Evolutionary conservation across 2,797 vertebrate genomes (phyloP), one percentile per base, ranked within the genome.

Genomic region (Clarias pachynema): DNA sequence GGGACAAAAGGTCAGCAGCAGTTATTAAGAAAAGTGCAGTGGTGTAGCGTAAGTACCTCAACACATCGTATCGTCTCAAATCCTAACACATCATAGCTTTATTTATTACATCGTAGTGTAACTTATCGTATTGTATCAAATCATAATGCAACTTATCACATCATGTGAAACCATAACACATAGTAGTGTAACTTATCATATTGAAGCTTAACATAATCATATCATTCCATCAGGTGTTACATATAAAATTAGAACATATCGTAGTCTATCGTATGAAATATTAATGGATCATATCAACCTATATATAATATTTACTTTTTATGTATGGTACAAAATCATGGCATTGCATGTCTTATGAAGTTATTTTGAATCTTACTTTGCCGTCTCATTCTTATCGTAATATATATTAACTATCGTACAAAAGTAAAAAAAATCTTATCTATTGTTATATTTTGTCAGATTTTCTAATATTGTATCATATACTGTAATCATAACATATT

Each of bases 1-100:
- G 65, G 86, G 85, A 94, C 91, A 94, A 90, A 94, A 91, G 89
- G 81, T 70, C 86, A 20, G 44, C 49, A 31, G 49, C 15, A 56
- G 44, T 56, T 56, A 75, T 29, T 74, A 26, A 29, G 44, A 56
- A 56, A 56, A 74, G 44, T 53, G 49, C n/a, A 2, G 70, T 0
- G n/a, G 3, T 26, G 57, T 59, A 59, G 57, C 57, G 5, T 59
- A 59, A 20, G 57, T 1, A 60, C 20, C 57, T 22, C 20, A 8
- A 2, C 20, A 24, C 10, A 12, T 49, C 44, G 10, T 12, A 49
- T 20, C 29, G 5, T 2, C 29, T 15, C 29, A 5, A 15, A 68
- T 34, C 65, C 29, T 16, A 34, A 66, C 31, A 15, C n/a, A 15
- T 4, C 2, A 2, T n/a, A 34, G 26, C 1, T 3, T 12, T 2